These are phyloP conservation scores for Julus scanicus DNA, from an alignment of 2,888 invertebrate genomes.

Conservation along the genomic window DNA sequence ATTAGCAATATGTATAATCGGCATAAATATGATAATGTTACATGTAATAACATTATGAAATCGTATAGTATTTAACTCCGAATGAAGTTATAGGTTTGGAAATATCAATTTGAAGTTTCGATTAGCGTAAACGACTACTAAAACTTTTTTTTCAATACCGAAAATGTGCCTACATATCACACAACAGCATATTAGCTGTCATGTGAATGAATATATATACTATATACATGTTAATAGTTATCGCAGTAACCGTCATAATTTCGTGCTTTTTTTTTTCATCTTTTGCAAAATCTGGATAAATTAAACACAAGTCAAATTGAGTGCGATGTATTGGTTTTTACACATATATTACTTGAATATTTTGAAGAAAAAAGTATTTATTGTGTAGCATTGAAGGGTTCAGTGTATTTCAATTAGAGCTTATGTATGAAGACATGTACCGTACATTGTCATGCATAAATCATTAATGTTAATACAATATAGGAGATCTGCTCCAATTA, in stretches of 20 bases:
- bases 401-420: neutral
- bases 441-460: neutral
- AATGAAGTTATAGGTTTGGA: too few relatives aligned
- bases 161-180: too few relatives aligned
- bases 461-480: constrained; percentile 13
- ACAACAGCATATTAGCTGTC: too few relatives aligned
- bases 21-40: too few relatives aligned
- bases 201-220: too few relatives aligned
- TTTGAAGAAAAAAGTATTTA: neutral
- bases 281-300: neutral
- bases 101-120: too few relatives aligned
- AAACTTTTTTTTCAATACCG: too few relatives aligned
- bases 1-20: too few relatives aligned
- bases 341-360: neutral
- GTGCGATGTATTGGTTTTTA: neutral
- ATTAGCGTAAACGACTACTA: too few relatives aligned
- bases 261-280: neutral
- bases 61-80: too few relatives aligned
- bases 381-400: neutral
- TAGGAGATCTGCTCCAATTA: neutral
- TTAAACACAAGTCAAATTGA: neutral
- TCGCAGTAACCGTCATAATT: neutral
- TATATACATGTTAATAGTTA: neutral
- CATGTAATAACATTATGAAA: too few relatives aligned
- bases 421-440: neutral